Evolutionary conservation across 2,113 vertebrate species (phyloP).

Genomic region (Forbesichthys agassizii): DNA sequence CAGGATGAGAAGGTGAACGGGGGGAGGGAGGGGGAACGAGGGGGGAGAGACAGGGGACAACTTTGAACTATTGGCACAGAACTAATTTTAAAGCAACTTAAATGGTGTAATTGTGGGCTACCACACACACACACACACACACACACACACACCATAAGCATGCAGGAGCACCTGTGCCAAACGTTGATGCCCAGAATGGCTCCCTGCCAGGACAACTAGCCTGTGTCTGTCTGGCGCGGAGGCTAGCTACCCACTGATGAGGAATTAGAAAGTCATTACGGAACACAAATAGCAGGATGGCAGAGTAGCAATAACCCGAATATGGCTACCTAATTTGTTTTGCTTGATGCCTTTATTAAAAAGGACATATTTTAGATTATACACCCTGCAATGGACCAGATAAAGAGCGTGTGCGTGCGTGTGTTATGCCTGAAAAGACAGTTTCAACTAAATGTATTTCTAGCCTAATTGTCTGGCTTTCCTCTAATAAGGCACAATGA

Average conservation of each 20-base stretch:
- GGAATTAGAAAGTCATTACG: constrained; percentile 78
- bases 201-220: constrained; percentile 59
- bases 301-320: constrained; percentile 51
- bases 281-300: constrained; percentile 73
- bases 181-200: constrained; percentile 56
- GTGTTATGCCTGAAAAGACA: not conserved
- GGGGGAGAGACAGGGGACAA: not conserved
- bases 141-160: constrained; percentile 23
- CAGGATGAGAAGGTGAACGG: not conserved
- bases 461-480: not conserved
- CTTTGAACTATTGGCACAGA: constrained; percentile 24
- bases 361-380: too few relatives aligned
- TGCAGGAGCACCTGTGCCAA: constrained; percentile 69
- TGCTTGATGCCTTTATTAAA: not conserved
- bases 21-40: not conserved
- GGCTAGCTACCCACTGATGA: constrained; percentile 72
- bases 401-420: too few relatives aligned
- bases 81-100: constrained; percentile 53
- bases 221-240: constrained; percentile 70
- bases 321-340: constrained; percentile 50
- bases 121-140: constrained; percentile 64
- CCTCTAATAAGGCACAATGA: not conserved
- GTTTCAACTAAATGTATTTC: not conserved
- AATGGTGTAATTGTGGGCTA: constrained; percentile 62
- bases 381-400: too few relatives aligned